Percentiles rank a stretch among this genome's conserved stretches.
Conservation (phyloP, 2,888 invertebrate genomes). For the Ellobium chinense region DNA sequence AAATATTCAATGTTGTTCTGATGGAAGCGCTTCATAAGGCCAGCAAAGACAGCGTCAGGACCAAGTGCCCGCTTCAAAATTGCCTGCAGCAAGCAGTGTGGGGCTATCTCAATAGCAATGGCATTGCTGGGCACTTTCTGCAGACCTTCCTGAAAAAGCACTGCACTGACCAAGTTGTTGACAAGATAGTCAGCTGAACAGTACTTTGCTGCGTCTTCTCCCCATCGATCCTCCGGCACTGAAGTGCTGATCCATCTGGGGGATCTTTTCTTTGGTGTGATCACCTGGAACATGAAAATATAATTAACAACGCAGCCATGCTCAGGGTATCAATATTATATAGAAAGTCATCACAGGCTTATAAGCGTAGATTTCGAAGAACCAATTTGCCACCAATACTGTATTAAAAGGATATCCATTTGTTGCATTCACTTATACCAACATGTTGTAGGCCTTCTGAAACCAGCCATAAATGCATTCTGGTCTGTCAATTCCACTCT, state of each 20-base stretch:
- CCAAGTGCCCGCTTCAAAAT: constrained; percentile 92
- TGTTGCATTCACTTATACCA: too few relatives aligned
- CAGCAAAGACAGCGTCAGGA: constrained; percentile 87
- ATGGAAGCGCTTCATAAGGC: constrained; percentile 91
- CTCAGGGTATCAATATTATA: too few relatives aligned
- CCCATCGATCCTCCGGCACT: constrained; percentile 92
- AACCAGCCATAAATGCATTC: too few relatives aligned
- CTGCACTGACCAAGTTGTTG: constrained; percentile 95
- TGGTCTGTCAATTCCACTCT: too few relatives aligned
- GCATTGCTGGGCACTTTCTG: constrained; percentile 92
- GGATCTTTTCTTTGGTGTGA: constrained; percentile 90
- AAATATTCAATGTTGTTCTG: constrained; percentile 87
- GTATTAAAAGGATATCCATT: too few relatives aligned
- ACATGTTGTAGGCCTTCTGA: too few relatives aligned
- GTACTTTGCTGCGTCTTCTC: constrained; percentile 86
- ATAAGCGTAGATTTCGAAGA: too few relatives aligned
- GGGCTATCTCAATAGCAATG: constrained; percentile 94
- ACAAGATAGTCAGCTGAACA: constrained; percentile 97
- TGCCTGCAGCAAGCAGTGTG: constrained; percentile 95
- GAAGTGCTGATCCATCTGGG: constrained; percentile 95
- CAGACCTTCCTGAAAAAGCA: constrained; percentile 93
- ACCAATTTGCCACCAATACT: too few relatives aligned
- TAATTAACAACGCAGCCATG: too few relatives aligned
- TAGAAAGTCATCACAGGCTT: too few relatives aligned
- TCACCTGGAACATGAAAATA: too few relatives aligned